Conservation (phyloP, 2,113 vertebrate species). For the Scopus umbretta region DNA sequence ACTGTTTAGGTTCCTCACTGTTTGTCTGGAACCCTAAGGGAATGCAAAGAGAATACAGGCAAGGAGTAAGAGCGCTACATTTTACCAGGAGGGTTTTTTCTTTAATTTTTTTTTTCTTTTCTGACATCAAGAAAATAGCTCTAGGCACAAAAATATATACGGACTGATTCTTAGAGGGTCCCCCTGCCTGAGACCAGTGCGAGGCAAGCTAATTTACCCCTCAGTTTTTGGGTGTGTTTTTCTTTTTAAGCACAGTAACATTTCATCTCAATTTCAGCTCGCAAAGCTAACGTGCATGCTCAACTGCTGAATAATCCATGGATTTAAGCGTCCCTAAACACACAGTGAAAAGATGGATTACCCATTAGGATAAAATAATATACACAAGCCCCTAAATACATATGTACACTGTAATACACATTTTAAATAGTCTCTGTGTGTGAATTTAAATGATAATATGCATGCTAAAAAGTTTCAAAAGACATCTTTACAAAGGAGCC, state of each 20-base stretch:
- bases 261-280: slow-evolving; percentile 28
- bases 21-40: background rate
- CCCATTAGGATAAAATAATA: slow-evolving; percentile 66
- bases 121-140: background rate
- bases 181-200: background rate
- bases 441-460: slow-evolving; percentile 56
- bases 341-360: slow-evolving; percentile 61
- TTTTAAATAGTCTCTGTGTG: slow-evolving; percentile 46
- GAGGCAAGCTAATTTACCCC: background rate
- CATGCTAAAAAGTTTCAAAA: slow-evolving; percentile 54
- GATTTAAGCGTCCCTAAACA: slow-evolving; percentile 64
- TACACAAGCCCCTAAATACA: slow-evolving; percentile 60
- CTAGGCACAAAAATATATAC: background rate
- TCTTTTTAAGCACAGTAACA: background rate
- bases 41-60: background rate
- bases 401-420: slow-evolving; percentile 46
- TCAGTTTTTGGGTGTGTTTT: background rate
- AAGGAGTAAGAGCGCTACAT: background rate
- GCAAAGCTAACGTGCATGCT: background rate
- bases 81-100: background rate
- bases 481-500: slow-evolving; percentile 47
- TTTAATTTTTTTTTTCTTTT: no score
- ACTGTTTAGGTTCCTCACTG: background rate
- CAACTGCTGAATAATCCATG: slow-evolving; percentile 56
- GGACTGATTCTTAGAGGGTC: background rate